A percentile compares a stretch with the other conserved stretches of the same genome.
Conservation (phyloP, 2,113 vertebrate genomes). For the Abramis brama region DNA sequence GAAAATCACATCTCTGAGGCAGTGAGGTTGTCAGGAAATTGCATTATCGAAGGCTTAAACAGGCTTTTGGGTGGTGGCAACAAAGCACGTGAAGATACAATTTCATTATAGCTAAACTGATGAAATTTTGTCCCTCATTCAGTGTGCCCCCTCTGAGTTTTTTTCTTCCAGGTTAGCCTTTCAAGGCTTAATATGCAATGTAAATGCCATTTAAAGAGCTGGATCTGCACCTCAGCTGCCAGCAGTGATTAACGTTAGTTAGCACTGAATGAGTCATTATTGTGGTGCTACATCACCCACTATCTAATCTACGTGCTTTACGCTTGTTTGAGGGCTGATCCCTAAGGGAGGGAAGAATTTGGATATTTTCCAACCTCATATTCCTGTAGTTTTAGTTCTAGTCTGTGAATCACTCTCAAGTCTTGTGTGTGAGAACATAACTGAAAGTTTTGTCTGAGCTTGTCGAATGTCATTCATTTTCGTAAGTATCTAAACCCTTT, state of each 20-base stretch:
- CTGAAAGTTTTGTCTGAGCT: neutral
- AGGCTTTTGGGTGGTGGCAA: conserved; percentile 40
- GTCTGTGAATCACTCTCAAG: neutral
- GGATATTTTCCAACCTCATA: conserved; percentile 11
- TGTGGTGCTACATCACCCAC: conserved; percentile 35
- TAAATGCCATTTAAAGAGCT: conserved; percentile 47
- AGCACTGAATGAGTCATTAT: conserved; percentile 46
- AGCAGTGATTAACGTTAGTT: conserved; percentile 50
- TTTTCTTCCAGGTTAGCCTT: conserved; percentile 8
- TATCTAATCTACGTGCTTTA: conserved; percentile 45
- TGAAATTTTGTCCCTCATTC: conserved; percentile 29
- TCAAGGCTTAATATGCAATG: conserved; percentile 36
- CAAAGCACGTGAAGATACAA: conserved; percentile 27
- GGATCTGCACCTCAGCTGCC: conserved; percentile 32
- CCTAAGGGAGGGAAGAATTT: neutral
- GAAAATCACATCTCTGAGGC: conserved; percentile 46
- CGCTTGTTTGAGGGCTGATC: conserved; percentile 29
- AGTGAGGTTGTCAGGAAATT: conserved; percentile 46
- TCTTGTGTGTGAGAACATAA: neutral
- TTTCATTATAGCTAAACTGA: conserved; percentile 50
- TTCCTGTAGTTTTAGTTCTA: conserved; percentile 9
- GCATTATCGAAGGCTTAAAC: conserved; percentile 40
- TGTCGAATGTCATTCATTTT: conserved; percentile 7
- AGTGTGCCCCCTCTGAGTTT: conserved; percentile 5
- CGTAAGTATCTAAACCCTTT: neutral